Conservation (phyloP, 2,888 invertebrate genomes). For the Osedax frankpressi region DNA sequence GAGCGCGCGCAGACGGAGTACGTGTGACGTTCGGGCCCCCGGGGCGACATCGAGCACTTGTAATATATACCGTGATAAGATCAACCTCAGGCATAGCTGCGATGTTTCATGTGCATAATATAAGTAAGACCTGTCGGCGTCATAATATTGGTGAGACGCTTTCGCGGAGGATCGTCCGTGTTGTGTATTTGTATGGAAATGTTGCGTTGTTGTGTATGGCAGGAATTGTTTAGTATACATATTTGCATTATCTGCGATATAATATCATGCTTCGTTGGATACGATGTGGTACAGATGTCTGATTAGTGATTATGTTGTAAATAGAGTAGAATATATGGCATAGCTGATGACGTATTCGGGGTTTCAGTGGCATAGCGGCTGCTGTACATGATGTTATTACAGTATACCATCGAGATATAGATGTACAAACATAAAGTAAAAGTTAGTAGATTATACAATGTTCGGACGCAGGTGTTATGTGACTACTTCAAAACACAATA, state of each 20-base stretch:
- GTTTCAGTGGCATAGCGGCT: not conserved
- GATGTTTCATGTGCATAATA: slow-evolving; percentile 9
- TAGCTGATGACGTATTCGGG: not conserved
- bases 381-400: not conserved
- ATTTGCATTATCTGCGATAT: slow-evolving; percentile 12
- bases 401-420: not conserved
- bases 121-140: slow-evolving; percentile 1
- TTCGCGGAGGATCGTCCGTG: slow-evolving; percentile 6
- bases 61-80: slow-evolving; percentile 8
- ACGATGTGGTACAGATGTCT: slow-evolving; percentile 5
- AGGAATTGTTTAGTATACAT: slow-evolving; percentile 9
- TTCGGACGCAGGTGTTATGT: not conserved
- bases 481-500: not conserved
- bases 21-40: not conserved
- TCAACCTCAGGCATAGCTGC: slow-evolving; percentile 9
- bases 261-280: slow-evolving; percentile 4
- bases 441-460: not conserved
- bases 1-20: slow-evolving; percentile 4
- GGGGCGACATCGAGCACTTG: slow-evolving; percentile 6
- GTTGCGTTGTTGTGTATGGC: slow-evolving; percentile 2
- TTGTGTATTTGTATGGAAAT: slow-evolving; percentile 3
- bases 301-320: slow-evolving; percentile 8
- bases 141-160: not conserved
- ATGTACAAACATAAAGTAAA: slow-evolving; percentile 4
- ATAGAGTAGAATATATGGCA: not conserved